phyloP scores from a whole-genome alignment of 2,888 invertebrate genomes.

The Agrotis segetum region DNA sequence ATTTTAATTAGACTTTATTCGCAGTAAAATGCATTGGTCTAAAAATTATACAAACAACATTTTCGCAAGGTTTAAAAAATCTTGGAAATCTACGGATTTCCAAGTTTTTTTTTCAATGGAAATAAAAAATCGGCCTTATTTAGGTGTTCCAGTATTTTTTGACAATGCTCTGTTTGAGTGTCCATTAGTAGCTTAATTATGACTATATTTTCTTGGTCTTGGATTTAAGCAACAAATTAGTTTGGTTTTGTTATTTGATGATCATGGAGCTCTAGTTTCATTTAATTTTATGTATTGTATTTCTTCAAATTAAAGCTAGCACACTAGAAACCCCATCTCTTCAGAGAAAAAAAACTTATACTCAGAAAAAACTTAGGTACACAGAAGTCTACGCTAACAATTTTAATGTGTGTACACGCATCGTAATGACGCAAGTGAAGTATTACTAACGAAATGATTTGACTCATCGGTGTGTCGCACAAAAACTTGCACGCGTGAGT shows the following conservation, averaged over 20 bases:
- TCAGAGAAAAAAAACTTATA: neutral
- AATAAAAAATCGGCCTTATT: too few species aligned
- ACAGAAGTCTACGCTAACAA: slow-evolving; percentile 16
- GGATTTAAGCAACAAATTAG: neutral
- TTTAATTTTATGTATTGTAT: too few species aligned
- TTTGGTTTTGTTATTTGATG: too few species aligned
- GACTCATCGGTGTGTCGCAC: slow-evolving; percentile 73
- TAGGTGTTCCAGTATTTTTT: too few species aligned
- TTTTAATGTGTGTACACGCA: slow-evolving; percentile 47
- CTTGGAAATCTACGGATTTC: too few species aligned
- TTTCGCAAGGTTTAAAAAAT: too few species aligned
- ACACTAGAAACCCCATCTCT: neutral
- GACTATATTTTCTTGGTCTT: neutral
- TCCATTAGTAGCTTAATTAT: neutral
- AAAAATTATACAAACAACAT: too few species aligned
- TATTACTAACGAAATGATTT: slow-evolving; percentile 73
- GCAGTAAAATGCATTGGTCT: too few species aligned
- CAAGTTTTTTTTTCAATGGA: too few species aligned
- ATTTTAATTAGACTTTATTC: too few species aligned
- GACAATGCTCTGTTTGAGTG: too few species aligned
- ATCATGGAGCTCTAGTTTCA: too few species aligned
- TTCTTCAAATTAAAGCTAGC: neutral
- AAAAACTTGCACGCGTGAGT: slow-evolving; percentile 83
- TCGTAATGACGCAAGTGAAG: slow-evolving; percentile 45
- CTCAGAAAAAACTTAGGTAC: neutral